These are phyloP conservation scores for Boloria euphrosyne DNA, from an alignment of 2,888 invertebrate species.

Conservation along the genomic window DNA sequence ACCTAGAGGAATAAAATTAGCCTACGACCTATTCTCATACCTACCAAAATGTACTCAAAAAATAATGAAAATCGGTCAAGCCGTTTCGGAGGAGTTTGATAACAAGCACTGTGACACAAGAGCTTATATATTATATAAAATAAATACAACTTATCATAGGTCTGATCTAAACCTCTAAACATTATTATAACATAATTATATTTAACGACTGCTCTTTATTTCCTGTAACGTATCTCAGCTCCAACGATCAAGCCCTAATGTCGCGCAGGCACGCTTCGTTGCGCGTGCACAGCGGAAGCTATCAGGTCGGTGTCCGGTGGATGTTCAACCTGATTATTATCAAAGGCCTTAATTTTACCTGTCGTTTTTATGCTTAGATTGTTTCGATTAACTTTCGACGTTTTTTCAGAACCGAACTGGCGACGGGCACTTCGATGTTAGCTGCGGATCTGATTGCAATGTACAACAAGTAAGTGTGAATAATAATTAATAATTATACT, in stretches of 20 bases:
- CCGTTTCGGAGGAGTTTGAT: too few relatives aligned
- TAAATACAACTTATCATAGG: too few relatives aligned
- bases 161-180: too few relatives aligned
- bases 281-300: conserved; percentile 69
- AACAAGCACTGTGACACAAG: too few relatives aligned
- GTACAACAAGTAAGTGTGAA: conserved; percentile 85
- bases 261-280: conserved; percentile 57
- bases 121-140: too few relatives aligned
- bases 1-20: too few relatives aligned
- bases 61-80: too few relatives aligned
- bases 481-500: too few relatives aligned
- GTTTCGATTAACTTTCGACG: conserved; percentile 28
- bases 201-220: conserved; percentile 12
- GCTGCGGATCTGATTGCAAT: conserved; percentile 87
- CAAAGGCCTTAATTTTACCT: conserved; percentile 41
- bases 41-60: too few relatives aligned
- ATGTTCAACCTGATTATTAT: conserved; percentile 50
- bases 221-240: conserved; percentile 28
- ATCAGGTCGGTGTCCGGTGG: conserved; percentile 54
- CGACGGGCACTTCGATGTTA: conserved; percentile 85
- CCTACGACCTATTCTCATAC: too few relatives aligned
- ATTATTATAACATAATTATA: background rate
- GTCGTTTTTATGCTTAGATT: conserved; percentile 31
- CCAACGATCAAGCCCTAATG: conserved; percentile 38
- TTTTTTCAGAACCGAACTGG: conserved; percentile 86